A percentile compares a stretch with the other conserved stretches of the same genome.
Evolutionary conservation across 37 sponge, comb jelly and placozoan genomes (phyloP).

Genomic region (Axinella damicornis): DNA sequence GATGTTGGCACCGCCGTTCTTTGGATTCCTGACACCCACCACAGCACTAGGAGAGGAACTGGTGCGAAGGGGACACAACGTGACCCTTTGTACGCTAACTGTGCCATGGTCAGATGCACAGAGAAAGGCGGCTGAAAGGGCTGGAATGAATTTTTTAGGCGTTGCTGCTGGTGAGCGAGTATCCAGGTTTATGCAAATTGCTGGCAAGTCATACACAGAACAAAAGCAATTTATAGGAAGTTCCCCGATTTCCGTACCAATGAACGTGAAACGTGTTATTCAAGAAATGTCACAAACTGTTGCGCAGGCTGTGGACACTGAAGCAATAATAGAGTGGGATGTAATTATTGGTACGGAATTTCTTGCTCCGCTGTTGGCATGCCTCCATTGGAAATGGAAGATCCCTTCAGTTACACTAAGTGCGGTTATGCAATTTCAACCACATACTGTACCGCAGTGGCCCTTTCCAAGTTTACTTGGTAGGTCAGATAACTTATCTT

Average conservation of each 20-base stretch:
- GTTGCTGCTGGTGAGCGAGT: too few relatives aligned
- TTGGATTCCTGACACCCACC: background rate
- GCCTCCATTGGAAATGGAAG: background rate
- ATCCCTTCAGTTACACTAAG: constrained; percentile 6
- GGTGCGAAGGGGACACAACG: constrained; percentile 7
- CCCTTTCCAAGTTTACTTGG: background rate
- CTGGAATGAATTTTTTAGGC: background rate
- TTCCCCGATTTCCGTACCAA: too few relatives aligned
- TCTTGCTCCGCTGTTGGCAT: background rate
- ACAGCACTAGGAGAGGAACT: constrained; percentile 6
- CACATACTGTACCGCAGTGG: background rate
- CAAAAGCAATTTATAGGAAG: too few relatives aligned
- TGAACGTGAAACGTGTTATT: background rate
- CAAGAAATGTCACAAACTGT: background rate
- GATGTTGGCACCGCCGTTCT: background rate
- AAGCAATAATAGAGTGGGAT: background rate
- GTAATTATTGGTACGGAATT: background rate
- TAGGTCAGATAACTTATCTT: background rate
- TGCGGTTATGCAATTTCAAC: too few relatives aligned
- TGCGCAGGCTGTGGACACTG: background rate
- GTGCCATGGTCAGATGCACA: background rate
- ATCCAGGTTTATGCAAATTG: too few relatives aligned
- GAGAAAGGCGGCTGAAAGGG: background rate
- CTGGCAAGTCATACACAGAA: too few relatives aligned
- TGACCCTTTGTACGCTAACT: constrained; percentile 1